Base-by-base conservation (phyloP, 1,140 invertebrate genomes). In the Drosophila littoralis region DNA sequence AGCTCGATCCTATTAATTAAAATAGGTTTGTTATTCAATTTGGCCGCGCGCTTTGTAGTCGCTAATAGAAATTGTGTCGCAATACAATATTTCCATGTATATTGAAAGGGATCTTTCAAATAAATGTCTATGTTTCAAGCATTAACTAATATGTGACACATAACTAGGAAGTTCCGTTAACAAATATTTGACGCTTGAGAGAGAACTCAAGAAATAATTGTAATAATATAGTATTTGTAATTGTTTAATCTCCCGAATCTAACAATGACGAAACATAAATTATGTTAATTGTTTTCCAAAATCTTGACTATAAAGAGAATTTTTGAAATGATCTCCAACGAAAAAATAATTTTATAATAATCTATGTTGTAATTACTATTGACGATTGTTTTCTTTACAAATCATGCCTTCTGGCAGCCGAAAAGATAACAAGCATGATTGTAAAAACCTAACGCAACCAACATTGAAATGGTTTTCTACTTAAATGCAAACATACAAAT, bases 291-390 rank as follows among this genome's bases (percentile, higher is more conserved):
- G 17, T 74, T 70, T 60, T 59, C 33, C 33, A 70, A 60, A 51
- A 38, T 77, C 40, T 66, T 67, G 65, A 59, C 36, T 17, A 73
- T 61, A 51, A 79, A 36, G 12, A 64, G 38, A 52, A 8, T 48
- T 73, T 65, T 72, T 57, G 42, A 65, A 69, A 60, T 86, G 82
- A 86, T 86, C 82, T 86, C 75, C 45, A 67, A 32, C n/a, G 54
- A 54, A 51, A 59, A 42, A 46, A 51, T 52, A 58, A 52, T 50
- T 68, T 13, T 73, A 33, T 67, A 42, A 22, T 38, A 40, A 67
- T 73, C 9, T 22, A 65, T 65, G 32, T 72, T 64, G 36, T 72
- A 67, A 66, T 43, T 35, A 58, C 45, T 51, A 42, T 36, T 65
- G 63, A 72, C 46, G 45, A 72, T 59, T 38, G 63, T 67, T 59